Conservation (phyloP, 2,797 vertebrate genomes). For the Xyrichtys novacula region DNA sequence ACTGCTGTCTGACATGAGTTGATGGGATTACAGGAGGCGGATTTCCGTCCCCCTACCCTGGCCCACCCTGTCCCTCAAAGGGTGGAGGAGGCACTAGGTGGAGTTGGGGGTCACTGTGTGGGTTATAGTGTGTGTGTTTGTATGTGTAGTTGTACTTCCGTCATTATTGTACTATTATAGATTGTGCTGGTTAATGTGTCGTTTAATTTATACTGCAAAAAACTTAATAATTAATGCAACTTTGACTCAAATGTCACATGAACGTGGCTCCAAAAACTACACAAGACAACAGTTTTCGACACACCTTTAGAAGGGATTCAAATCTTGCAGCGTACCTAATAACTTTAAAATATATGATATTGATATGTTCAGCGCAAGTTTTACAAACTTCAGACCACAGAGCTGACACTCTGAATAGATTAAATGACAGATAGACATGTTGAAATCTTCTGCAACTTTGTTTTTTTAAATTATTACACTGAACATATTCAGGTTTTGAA, state of each 20-base stretch:
- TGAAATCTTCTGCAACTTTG: too few species aligned
- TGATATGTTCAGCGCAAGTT: too few species aligned
- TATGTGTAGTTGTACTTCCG: constrained; percentile 12
- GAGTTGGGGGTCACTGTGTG: constrained; percentile 37
- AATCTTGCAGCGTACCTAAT: too few species aligned
- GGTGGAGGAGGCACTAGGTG: constrained; percentile 10
- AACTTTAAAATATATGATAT: too few species aligned
- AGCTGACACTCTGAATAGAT: too few species aligned
- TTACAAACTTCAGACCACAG: too few species aligned
- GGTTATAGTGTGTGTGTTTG: constrained; percentile 28
- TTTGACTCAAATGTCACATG: not conserved
- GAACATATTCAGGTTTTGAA: too few species aligned
- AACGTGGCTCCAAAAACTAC: not conserved
- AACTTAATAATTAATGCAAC: not conserved
- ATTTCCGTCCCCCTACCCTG: constrained; percentile 74
- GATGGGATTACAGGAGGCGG: constrained; percentile 85
- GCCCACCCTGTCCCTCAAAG: not conserved
- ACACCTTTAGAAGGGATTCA: not conserved
- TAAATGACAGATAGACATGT: too few species aligned
- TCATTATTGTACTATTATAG: not conserved
- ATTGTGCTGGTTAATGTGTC: not conserved
- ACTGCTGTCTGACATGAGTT: constrained; percentile 85
- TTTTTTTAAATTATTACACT: too few species aligned
- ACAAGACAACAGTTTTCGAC: too few species aligned
- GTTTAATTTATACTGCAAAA: constrained; percentile 9